Conservation (phyloP, 2,888 invertebrate species). For the Alloscopus bannaensis region DNA sequence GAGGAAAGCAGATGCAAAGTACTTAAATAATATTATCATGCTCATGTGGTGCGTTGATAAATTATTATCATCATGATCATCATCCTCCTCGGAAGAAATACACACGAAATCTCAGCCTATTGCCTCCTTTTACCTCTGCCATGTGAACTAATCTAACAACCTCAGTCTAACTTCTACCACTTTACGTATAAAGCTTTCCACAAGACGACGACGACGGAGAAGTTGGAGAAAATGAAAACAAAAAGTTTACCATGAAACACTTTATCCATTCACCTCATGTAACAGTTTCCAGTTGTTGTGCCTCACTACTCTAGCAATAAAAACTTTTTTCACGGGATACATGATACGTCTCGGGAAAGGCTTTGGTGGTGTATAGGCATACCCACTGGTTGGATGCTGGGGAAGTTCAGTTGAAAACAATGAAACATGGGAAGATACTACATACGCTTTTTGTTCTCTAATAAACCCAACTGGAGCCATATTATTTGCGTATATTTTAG, state of each 20-base stretch:
- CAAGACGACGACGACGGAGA: no score
- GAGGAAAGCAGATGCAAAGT: constrained; percentile 6
- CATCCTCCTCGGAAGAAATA: not conserved
- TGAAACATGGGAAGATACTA: not conserved
- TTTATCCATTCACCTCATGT: constrained; percentile 27
- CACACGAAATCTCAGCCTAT: not conserved
- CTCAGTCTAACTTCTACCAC: no score
- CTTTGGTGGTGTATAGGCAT: no score
- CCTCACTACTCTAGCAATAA: not conserved
- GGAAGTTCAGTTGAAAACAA: not conserved
- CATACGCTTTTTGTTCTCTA: no score
- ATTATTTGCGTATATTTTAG: no score
- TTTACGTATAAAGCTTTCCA: constrained; percentile 8
- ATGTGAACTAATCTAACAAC: no score
- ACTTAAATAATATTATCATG: constrained; percentile 13
- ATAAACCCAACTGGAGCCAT: no score
- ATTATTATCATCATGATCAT: constrained; percentile 25
- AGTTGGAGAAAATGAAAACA: constrained; percentile 27
- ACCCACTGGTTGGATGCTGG: not conserved
- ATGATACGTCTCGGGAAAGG: not conserved
- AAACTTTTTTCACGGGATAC: not conserved
- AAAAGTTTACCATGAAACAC: constrained; percentile 21
- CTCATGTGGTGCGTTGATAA: constrained; percentile 12
- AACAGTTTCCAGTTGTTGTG: not conserved
- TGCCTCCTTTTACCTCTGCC: no score